Conservation (phyloP, 2,113 vertebrate species). For the Scophthalmus maximus region DNA sequence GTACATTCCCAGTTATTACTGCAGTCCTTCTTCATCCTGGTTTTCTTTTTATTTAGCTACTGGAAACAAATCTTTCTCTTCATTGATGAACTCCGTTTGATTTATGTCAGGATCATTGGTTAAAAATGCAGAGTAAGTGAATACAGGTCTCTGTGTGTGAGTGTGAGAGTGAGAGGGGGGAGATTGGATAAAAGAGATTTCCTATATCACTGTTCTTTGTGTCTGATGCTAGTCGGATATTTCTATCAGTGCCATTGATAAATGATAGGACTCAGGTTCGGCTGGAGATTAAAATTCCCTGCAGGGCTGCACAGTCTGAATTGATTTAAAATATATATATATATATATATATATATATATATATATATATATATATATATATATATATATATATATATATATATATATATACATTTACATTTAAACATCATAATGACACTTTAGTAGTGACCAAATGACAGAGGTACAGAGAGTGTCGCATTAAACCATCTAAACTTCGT, state of each 20-base stretch:
- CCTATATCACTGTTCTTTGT: background rate
- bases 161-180: background rate
- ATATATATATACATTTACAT: constrained; percentile 53
- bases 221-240: constrained; percentile 45
- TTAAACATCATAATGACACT: constrained; percentile 22
- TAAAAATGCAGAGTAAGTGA: constrained; percentile 57
- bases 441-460: background rate
- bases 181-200: constrained; percentile 7
- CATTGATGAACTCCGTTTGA: constrained; percentile 43
- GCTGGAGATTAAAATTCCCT: constrained; percentile 35
- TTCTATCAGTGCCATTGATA: constrained; percentile 50
- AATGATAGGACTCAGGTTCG: constrained; percentile 31
- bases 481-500: constrained; percentile 19
- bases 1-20: constrained; percentile 12
- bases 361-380: constrained; percentile 46
- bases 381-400: constrained; percentile 44
- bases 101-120: constrained; percentile 58
- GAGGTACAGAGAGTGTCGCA: background rate
- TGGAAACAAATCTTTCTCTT: constrained; percentile 42
- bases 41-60: constrained; percentile 20
- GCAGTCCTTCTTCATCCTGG: background rate
- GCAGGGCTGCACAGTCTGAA: constrained; percentile 28
- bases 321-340: constrained; percentile 39
- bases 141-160: constrained; percentile 21
- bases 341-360: constrained; percentile 55